Conservation (phyloP, 2,888 invertebrate genomes). For the Melikaiella ostensackeni region DNA sequence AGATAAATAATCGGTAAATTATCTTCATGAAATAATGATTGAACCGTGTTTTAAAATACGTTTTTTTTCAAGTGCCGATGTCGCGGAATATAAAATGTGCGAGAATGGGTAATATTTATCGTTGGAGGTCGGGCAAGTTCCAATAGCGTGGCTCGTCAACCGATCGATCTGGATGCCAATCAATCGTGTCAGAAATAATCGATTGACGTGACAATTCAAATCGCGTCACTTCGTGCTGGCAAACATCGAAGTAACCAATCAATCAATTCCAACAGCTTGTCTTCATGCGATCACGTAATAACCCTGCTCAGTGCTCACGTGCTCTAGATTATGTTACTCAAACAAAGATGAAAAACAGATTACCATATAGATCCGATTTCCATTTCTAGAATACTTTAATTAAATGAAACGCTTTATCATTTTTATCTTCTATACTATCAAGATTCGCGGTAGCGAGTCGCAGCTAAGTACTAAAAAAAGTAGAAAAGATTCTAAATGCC, state of each 20-base stretch:
- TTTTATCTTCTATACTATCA: too few species aligned
- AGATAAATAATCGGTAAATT: neutral
- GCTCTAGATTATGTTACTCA: conserved; percentile 8
- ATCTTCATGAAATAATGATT: neutral
- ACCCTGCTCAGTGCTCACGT: conserved; percentile 8
- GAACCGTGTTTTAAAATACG: neutral
- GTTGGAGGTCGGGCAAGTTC: conserved; percentile 33
- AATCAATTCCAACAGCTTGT: conserved; percentile 69
- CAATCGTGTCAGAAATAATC: conserved; percentile 75
- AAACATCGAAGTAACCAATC: conserved; percentile 75
- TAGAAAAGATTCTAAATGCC: too few species aligned
- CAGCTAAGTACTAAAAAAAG: too few species aligned
- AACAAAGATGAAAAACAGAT: conserved; percentile 3
- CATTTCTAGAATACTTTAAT: neutral
- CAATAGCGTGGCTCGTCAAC: conserved; percentile 59
- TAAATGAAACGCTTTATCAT: neutral
- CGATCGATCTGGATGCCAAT: conserved; percentile 71
- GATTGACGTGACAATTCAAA: conserved; percentile 75
- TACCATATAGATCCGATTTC: neutral
- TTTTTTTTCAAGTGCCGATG: neutral
- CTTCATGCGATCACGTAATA: conserved; percentile 55
- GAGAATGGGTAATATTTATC: conserved; percentile 23
- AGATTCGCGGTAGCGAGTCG: too few species aligned
- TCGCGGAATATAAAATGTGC: conserved; percentile 2
- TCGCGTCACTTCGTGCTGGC: conserved; percentile 69